phyloP scores from a whole-genome alignment of 2,113 vertebrate species.

The Burhinus oedicnemus region DNA sequence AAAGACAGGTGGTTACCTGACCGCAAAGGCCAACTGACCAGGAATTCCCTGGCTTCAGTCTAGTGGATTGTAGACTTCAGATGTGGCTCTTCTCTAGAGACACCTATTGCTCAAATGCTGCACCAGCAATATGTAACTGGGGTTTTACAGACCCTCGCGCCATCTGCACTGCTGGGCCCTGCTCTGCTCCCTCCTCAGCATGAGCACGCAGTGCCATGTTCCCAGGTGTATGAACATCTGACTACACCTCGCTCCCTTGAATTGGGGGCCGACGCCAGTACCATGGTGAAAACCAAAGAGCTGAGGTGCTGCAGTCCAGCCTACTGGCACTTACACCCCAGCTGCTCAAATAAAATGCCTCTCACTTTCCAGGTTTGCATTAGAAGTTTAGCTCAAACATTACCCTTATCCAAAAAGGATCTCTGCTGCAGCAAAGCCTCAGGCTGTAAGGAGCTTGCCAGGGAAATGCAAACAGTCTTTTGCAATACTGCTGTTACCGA shows the following conservation, averaged over 20 bases:
- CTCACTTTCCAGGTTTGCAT: background rate
- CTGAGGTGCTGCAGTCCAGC: background rate
- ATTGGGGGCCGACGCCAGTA: accelerated
- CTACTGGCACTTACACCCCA: background rate
- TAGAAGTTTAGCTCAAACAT: background rate
- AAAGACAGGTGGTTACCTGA: background rate
- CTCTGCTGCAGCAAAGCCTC: background rate
- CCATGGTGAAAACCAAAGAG: accelerated
- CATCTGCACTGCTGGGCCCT: background rate
- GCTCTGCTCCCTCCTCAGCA: background rate
- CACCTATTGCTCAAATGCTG: background rate
- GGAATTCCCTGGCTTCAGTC: background rate
- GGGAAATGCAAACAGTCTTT: background rate
- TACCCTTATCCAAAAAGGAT: background rate
- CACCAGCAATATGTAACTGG: background rate
- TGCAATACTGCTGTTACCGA: background rate
- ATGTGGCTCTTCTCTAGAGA: background rate
- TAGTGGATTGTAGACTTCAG: background rate
- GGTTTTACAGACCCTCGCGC: background rate
- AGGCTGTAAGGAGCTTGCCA: background rate
- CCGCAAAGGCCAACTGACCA: no score
- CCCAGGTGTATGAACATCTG: background rate
- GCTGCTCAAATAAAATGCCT: background rate
- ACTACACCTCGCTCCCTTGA: background rate
- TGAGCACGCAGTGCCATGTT: background rate